Conservation (phyloP, 1,140 invertebrate species). For the Choristoneura fumiferana region DNA sequence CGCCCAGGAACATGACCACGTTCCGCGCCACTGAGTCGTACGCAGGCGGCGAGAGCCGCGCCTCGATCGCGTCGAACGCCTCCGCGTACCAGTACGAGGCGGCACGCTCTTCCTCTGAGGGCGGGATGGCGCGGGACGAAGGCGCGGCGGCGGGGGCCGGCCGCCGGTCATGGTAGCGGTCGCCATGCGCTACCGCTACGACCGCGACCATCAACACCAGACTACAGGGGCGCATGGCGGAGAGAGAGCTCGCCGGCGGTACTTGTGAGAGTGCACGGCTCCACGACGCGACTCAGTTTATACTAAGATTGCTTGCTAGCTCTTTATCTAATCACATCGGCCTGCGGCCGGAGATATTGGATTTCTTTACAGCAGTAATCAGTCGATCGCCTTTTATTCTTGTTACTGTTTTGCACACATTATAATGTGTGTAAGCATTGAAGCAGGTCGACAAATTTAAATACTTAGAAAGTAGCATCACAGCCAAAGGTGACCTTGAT, state of each 20-base stretch:
- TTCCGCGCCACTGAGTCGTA: conserved; percentile 80
- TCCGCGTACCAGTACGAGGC: conserved; percentile 4
- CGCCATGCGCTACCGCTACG: not conserved
- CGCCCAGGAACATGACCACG: conserved; percentile 86
- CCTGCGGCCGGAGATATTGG: too few species aligned
- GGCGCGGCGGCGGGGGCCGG: not conserved
- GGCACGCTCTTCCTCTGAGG: not conserved
- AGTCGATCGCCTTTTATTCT: too few species aligned
- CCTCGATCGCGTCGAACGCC: conserved; percentile 5
- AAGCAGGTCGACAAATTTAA: too few species aligned
- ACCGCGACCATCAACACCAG: not conserved
- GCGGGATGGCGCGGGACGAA: not conserved
- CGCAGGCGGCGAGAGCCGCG: conserved; percentile 11
- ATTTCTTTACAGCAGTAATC: too few species aligned
- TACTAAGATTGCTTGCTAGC: not conserved
- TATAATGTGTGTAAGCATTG: too few species aligned
- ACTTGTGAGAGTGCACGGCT: not conserved
- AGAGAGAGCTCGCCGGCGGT: not conserved
- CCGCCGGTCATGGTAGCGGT: conserved; percentile 7
- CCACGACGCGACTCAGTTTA: not conserved
- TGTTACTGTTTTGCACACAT: too few species aligned
- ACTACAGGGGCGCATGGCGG: not conserved
- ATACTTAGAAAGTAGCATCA: too few species aligned
- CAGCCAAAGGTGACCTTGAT: too few species aligned
- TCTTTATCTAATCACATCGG: not conserved